Evolutionary conservation across 1,140 invertebrate genomes (phyloP).

Genomic region (Chrysomallon squamiferum): DNA sequence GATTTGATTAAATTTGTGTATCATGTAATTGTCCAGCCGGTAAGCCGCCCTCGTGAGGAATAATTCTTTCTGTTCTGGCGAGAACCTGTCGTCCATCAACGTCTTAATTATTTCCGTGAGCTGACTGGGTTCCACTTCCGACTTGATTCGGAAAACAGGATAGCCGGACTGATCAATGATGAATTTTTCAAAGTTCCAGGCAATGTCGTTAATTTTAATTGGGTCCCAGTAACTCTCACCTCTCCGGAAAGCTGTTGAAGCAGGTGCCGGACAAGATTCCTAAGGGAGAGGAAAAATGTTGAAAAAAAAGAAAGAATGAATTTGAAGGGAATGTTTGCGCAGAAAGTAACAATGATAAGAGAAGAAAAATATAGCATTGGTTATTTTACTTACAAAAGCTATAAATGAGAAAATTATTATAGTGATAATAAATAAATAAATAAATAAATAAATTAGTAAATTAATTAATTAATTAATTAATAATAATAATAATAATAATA

Average conservation of each 20-base stretch:
- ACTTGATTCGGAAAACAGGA: slow-evolving; percentile 30
- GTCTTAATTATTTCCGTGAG: slow-evolving; percentile 4
- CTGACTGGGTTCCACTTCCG: slow-evolving; percentile 33
- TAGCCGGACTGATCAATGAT: slow-evolving; percentile 63
- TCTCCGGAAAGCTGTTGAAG: slow-evolving; percentile 28
- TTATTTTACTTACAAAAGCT: no score
- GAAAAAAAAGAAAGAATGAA: neutral
- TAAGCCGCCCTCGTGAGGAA: neutral
- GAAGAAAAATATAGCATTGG: no score
- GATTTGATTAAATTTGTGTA: no score
- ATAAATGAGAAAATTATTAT: no score
- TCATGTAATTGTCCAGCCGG: no score
- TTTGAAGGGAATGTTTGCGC: no score
- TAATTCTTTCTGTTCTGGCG: neutral
- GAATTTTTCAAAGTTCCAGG: slow-evolving; percentile 72
- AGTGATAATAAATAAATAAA: no score
- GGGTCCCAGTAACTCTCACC: slow-evolving; percentile 48
- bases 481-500: no score
- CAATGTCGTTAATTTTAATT: slow-evolving; percentile 63
- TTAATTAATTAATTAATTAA: no score
- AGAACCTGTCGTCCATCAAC: neutral
- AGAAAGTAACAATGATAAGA: no score
- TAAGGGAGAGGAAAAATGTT: slow-evolving; percentile 6
- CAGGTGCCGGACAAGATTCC: slow-evolving; percentile 33
- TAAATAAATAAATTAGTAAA: no score